These are phyloP conservation scores for Drosophila subsilvestris DNA, from an alignment of 2,888 invertebrate species.

Conservation along the genomic window DNA sequence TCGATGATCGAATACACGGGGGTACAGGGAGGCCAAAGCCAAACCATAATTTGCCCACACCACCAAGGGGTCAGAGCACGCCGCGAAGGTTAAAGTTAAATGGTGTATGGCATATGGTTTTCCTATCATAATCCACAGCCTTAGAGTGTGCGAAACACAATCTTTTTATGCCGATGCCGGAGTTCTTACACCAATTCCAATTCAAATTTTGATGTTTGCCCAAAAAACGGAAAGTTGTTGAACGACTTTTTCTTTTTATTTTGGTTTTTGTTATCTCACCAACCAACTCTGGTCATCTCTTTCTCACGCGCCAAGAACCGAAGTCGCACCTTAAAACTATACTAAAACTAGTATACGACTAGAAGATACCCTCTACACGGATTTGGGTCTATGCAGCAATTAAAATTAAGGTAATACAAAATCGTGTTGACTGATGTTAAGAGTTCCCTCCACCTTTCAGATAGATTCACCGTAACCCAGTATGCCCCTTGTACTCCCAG, in stretches of 20 bases:
- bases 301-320: conserved; percentile 2
- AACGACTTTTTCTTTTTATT: conserved; percentile 43
- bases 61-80: conserved; percentile 67
- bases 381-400: background rate
- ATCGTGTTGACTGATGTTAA: no score
- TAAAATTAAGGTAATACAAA: background rate
- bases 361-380: background rate
- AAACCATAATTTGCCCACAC: conserved; percentile 34
- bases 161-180: background rate
- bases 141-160: background rate
- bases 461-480: accelerated
- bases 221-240: conserved; percentile 57
- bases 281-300: conserved; percentile 6
- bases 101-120: conserved; percentile 13
- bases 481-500: background rate
- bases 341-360: background rate
- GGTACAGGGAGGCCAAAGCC: conserved; percentile 51
- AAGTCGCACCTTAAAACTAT: conserved; percentile 27
- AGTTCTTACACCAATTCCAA: background rate
- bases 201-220: conserved; percentile 12
- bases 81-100: conserved; percentile 57
- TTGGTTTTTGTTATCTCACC: conserved; percentile 24
- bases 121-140: conserved; percentile 21
- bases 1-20: conserved; percentile 43
- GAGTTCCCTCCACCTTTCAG: no score